Evolutionary conservation across 1,140 invertebrate genomes (phyloP).

Genomic region (Hirudo medicinalis): DNA sequence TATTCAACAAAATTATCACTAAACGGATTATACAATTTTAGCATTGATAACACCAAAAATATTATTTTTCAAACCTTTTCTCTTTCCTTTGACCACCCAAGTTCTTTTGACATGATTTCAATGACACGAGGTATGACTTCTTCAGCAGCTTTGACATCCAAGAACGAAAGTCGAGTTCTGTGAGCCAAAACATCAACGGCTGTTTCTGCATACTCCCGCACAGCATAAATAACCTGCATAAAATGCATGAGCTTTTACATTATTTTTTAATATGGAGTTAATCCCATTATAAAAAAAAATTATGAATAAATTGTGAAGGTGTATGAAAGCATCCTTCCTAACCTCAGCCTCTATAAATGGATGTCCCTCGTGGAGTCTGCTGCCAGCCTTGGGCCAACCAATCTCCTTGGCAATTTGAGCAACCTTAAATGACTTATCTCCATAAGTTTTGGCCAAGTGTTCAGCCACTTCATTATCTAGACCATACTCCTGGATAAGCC

Average conservation of each 20-base stretch:
- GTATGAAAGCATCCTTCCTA: slow-evolving; percentile 21
- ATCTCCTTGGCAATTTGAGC: slow-evolving; percentile 88
- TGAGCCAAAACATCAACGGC: slow-evolving; percentile 92
- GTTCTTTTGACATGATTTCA: slow-evolving; percentile 89
- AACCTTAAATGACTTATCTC: slow-evolving; percentile 91
- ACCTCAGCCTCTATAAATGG: slow-evolving; percentile 98
- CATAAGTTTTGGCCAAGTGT: slow-evolving; percentile 89
- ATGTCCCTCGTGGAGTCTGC: slow-evolving; percentile 88
- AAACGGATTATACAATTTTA: background rate
- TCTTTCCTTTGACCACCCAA: slow-evolving; percentile 72
- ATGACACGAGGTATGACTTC: slow-evolving; percentile 83
- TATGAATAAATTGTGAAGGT: background rate
- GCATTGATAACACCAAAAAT: background rate
- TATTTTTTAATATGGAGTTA: background rate
- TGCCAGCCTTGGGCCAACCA: slow-evolving; percentile 89
- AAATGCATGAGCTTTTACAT: background rate
- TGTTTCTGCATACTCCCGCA: slow-evolving; percentile 86
- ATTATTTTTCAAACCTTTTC: slow-evolving; percentile 29
- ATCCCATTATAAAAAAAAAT: background rate
- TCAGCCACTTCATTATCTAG: slow-evolving; percentile 67
- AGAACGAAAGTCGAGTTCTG: slow-evolving; percentile 77
- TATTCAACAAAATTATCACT: slow-evolving; percentile 5
- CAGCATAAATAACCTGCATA: slow-evolving; percentile 64
- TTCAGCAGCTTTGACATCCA: slow-evolving; percentile 84
- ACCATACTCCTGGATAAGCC: slow-evolving; percentile 71